Base-by-base conservation (phyloP, 2,113 vertebrate species). In the Ammospiza caudacuta region DNA sequence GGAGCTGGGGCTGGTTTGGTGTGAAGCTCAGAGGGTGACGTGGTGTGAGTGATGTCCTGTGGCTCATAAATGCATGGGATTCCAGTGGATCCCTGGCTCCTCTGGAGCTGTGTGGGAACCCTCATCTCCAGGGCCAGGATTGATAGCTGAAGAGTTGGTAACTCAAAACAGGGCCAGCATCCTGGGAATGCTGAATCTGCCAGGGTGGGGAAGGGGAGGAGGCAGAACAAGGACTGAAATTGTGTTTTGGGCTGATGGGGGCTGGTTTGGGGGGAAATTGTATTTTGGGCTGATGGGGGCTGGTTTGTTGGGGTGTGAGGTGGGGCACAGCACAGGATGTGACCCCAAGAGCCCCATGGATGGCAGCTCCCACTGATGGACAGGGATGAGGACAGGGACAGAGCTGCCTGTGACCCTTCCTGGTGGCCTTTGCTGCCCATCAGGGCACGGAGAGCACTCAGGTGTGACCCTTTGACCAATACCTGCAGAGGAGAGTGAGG, bases 1-100 rank as follows among this genome's bases (percentile, higher is more conserved):
- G 24, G 47, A 35, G 9, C 51, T 63, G 5, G 24, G 5, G 73
- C 2, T 44, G 55, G 5, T 69, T 31, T 15, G 62, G 5, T 25
- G 7, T 23, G 29, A 24, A 81, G 43, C 37, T 75, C 37, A 4
- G 11, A 12, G 66, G 46, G 43, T 2, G 9, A 2, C 5, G 0
- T 2, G 51, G 35, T 22, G 35, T 22, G 29, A 35, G 55, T 2
- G 31, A 14, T 41, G 64, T 11, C 39, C 27, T 15, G 44, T 1
- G 1, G 17, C 25, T 5, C n/a, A 25, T 7, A 11, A 68, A 49
- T 2, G 1, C 11, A 0, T 5, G 25, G 37, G 8, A 37, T 69
- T 44, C 63, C 87, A n/a, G 5, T 7, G 63, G 63, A 25, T 47
- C 59, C 8, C 1, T 22, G 3, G 54, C 87, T 51, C 37, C 75